Evolutionary conservation across 2,888 invertebrate genomes (phyloP).

Genomic region (Metopia argyrocephala): DNA sequence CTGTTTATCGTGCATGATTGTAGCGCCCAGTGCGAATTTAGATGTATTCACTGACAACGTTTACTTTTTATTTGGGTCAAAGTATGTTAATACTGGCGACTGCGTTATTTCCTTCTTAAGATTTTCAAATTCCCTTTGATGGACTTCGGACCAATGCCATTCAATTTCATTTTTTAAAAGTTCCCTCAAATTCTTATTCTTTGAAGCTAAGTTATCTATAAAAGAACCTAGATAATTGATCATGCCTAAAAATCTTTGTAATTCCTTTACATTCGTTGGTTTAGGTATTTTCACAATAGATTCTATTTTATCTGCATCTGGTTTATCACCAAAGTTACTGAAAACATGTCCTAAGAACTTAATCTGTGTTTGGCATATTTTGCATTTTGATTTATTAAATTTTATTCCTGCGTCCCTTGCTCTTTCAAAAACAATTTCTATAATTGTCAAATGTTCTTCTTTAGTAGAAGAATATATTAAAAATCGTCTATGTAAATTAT

Average conservation of each 20-base stretch:
- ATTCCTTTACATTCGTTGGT: constrained; percentile 27
- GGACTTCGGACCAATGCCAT: constrained; percentile 49
- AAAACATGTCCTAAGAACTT: constrained; percentile 56
- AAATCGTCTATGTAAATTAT: constrained; percentile 61
- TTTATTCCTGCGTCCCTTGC: constrained; percentile 54
- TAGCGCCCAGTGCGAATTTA: constrained; percentile 33
- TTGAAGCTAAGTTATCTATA: constrained; percentile 63
- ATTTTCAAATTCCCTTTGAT: constrained; percentile 40
- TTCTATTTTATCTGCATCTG: constrained; percentile 39
- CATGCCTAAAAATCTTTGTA: constrained; percentile 56
- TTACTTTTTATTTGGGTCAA: constrained; percentile 38
- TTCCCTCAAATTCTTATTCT: constrained; percentile 55
- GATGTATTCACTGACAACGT: constrained; percentile 19
- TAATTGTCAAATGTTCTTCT: constrained; percentile 48
- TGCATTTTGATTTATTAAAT: constrained; percentile 54
- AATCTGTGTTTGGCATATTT: constrained; percentile 30
- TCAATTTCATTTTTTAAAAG: constrained; percentile 56
- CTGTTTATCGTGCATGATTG: constrained; percentile 36
- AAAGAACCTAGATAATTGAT: constrained; percentile 65
- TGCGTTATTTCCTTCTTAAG: constrained; percentile 39
- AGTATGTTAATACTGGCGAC: constrained; percentile 48
- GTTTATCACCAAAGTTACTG: constrained; percentile 17
- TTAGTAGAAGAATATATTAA: constrained; percentile 48
- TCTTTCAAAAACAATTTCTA: constrained; percentile 45
- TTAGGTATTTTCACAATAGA: constrained; percentile 39